phyloP scores from a whole-genome alignment of 2,797 vertebrate species.

The Lindbergichthys nudifrons region DNA sequence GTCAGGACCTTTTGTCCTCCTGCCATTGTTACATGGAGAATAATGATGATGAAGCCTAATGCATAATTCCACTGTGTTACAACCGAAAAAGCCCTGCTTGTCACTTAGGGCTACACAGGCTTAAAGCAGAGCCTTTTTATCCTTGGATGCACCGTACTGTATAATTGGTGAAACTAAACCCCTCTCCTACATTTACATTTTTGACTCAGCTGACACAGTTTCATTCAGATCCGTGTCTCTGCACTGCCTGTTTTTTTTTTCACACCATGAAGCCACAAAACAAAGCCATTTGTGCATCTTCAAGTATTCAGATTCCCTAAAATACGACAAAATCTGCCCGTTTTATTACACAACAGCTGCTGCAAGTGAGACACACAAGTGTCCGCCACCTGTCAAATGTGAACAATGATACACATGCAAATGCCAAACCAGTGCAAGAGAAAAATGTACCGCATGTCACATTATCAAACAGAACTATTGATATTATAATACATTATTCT shows the following conservation, averaged over 20 bases:
- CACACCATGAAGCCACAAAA: slow-evolving; percentile 12
- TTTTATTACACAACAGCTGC: slow-evolving; percentile 56
- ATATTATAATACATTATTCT: background rate
- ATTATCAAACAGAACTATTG: background rate
- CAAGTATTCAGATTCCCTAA: slow-evolving; percentile 18
- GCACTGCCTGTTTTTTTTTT: slow-evolving; percentile 27
- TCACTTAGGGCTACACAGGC: slow-evolving; percentile 66
- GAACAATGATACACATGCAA: slow-evolving; percentile 45
- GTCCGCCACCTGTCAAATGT: slow-evolving; percentile 38
- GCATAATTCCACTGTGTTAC: slow-evolving; percentile 77
- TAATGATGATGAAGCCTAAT: slow-evolving; percentile 78
- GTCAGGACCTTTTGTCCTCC: slow-evolving; percentile 73
- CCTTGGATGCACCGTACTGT: slow-evolving; percentile 56
- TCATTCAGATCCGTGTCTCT: slow-evolving; percentile 30
- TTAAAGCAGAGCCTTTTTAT: slow-evolving; percentile 72
- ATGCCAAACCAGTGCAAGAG: slow-evolving; percentile 27
- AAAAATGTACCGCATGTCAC: slow-evolving; percentile 11
- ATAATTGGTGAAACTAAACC: slow-evolving; percentile 76
- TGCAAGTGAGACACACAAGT: slow-evolving; percentile 31
- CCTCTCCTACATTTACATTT: slow-evolving; percentile 68
- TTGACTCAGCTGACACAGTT: slow-evolving; percentile 53
- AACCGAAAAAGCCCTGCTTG: slow-evolving; percentile 71
- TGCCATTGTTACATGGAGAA: slow-evolving; percentile 67
- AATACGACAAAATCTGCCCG: slow-evolving; percentile 27
- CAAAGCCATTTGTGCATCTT: slow-evolving; percentile 24